Evolutionary conservation across 2,888 invertebrate species (phyloP).

Genomic region (Spatulosminthurus flaviceps): DNA sequence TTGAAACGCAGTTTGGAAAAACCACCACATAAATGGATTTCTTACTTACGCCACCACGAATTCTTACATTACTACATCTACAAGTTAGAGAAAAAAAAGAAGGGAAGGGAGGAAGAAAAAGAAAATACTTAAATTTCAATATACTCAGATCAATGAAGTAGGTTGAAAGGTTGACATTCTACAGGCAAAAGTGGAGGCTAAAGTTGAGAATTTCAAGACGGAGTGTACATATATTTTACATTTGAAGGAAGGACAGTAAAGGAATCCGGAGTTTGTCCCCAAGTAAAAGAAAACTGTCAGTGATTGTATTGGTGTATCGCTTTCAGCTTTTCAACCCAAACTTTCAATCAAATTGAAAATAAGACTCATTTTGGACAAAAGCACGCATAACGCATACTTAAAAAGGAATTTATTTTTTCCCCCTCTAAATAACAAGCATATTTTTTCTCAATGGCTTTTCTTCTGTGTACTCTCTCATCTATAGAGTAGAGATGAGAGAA

Average conservation of each 20-base stretch:
- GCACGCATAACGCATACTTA: slow-evolving; percentile 7
- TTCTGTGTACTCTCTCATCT: too few relatives aligned
- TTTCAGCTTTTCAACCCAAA: slow-evolving; percentile 18
- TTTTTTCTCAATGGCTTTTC: slow-evolving; percentile 2
- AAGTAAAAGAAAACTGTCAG: slow-evolving; percentile 19
- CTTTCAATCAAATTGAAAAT: background rate
- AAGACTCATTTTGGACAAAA: slow-evolving; percentile 24
- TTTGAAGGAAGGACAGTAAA: background rate
- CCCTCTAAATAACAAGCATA: background rate
- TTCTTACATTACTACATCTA: too few relatives aligned
- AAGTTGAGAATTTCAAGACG: background rate
- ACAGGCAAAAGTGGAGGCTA: background rate
- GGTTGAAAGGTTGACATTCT: background rate
- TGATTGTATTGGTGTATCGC: slow-evolving; percentile 34
- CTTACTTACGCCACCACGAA: too few relatives aligned
- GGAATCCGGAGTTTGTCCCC: background rate
- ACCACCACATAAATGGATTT: too few relatives aligned
- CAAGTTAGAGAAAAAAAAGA: too few relatives aligned
- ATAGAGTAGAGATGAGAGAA: background rate
- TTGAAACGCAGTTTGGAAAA: too few relatives aligned
- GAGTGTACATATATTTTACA: background rate
- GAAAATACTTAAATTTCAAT: too few relatives aligned
- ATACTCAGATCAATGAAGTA: too few relatives aligned
- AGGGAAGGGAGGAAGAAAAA: too few relatives aligned
- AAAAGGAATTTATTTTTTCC: background rate